A percentile compares a stretch with the other conserved stretches of the same genome.
These are phyloP conservation scores for Dynastes grantii DNA, from an alignment of 2,888 invertebrate genomes.

Conservation along the genomic window DNA sequence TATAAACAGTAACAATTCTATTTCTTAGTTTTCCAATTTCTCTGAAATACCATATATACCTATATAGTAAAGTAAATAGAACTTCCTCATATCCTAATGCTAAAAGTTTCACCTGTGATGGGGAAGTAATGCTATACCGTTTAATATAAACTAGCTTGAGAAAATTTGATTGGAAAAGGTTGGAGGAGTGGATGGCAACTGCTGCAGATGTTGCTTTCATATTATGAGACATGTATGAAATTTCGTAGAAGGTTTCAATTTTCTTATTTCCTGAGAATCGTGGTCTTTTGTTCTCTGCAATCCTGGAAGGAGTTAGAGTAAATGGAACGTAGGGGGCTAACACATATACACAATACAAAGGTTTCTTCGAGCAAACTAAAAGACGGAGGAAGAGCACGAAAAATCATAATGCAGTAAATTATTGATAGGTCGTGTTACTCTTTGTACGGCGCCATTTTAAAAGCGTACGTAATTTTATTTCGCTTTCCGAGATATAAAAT, in stretches of 20 bases:
- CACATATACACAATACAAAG: conserved; percentile 4
- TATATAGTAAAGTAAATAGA: no score
- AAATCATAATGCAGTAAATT: conserved; percentile 33
- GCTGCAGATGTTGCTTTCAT: conserved; percentile 31
- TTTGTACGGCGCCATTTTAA: conserved; percentile 12
- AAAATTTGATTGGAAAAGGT: not conserved
- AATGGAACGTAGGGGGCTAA: conserved; percentile 8
- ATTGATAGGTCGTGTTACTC: conserved; percentile 34
- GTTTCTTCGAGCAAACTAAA: conserved; percentile 4
- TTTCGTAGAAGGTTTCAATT: conserved; percentile 31
- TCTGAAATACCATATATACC: no score
- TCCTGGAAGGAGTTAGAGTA: conserved; percentile 3
- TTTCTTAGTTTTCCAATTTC: no score
- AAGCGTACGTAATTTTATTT: conserved; percentile 35
- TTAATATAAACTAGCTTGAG: conserved; percentile 17
- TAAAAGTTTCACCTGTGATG: not conserved
- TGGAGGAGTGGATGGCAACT: not conserved
- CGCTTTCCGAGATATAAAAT: not conserved
- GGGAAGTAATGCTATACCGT: conserved; percentile 6
- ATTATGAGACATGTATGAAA: conserved; percentile 40
- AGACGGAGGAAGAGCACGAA: not conserved
- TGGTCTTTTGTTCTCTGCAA: conserved; percentile 26
- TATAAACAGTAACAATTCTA: no score
- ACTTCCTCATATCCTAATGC: no score
- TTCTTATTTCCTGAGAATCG: conserved; percentile 35